phyloP scores from a whole-genome alignment of 2,888 invertebrate species.

The Leptinotarsa juncta region DNA sequence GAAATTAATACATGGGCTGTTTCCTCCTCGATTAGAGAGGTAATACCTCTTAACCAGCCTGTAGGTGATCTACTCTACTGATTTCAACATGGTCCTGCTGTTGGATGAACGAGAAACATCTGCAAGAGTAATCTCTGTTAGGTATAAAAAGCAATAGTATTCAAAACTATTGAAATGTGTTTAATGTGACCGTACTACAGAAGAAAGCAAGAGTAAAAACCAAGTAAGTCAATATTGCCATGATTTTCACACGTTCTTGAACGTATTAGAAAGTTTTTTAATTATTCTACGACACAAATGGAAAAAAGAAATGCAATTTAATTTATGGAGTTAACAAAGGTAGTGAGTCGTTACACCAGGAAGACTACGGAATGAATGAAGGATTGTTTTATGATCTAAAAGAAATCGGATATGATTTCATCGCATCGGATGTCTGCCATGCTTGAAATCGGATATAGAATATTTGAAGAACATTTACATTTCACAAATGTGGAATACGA shows the following conservation, averaged over 20 bases:
- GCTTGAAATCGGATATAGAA: too few relatives aligned
- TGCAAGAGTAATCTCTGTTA: too few relatives aligned
- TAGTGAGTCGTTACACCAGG: constrained; percentile 12
- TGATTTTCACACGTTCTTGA: constrained; percentile 20
- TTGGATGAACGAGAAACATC: too few relatives aligned
- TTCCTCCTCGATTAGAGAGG: too few relatives aligned
- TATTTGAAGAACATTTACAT: too few relatives aligned
- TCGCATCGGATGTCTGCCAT: background rate
- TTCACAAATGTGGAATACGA: too few relatives aligned
- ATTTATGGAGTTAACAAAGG: background rate
- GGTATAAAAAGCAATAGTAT: too few relatives aligned
- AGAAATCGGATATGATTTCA: background rate
- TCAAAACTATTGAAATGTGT: too few relatives aligned
- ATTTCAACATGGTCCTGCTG: too few relatives aligned
- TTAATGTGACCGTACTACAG: background rate
- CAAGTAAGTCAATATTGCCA: constrained; percentile 14
- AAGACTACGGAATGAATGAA: constrained; percentile 8
- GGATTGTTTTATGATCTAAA: background rate
- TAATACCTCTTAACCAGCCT: too few relatives aligned
- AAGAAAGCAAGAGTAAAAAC: constrained; percentile 17
- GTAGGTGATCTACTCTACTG: too few relatives aligned
- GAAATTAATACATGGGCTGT: too few relatives aligned
- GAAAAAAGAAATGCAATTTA: constrained; percentile 15
- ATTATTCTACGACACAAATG: constrained; percentile 1
- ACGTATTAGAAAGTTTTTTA: constrained; percentile 25